phyloP scores from a whole-genome alignment of 2,797 vertebrate species.

The Aselliscus stoliczkanus region DNA sequence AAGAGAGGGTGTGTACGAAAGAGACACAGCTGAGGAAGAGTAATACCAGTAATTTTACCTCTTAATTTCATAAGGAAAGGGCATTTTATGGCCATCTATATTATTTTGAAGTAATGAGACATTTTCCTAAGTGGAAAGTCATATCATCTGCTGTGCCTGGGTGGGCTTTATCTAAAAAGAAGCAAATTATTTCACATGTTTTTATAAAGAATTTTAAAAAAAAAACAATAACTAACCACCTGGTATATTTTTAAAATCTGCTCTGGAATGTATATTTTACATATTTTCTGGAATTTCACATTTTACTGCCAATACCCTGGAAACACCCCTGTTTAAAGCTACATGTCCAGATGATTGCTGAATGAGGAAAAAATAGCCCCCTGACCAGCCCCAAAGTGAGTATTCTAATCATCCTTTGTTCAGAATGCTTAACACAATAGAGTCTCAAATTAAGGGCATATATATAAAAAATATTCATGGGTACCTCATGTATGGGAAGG shows the following conservation, averaged over 20 bases:
- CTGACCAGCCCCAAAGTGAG: neutral
- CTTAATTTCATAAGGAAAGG: slow-evolving; percentile 55
- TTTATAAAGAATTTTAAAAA: slow-evolving; percentile 54
- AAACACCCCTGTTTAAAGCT: neutral
- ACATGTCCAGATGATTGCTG: neutral
- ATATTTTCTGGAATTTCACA: slow-evolving; percentile 59
- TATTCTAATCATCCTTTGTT: neutral
- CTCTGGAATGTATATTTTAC: slow-evolving; percentile 50
- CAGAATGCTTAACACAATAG: neutral
- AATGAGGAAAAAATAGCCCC: neutral
- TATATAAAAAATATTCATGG: slow-evolving; percentile 9
- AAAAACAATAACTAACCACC: slow-evolving; percentile 57
- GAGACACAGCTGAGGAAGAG: neutral
- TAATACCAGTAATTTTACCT: slow-evolving; percentile 47
- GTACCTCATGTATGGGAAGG: neutral
- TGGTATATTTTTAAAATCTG: slow-evolving; percentile 38
- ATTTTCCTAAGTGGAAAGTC: slow-evolving; percentile 51
- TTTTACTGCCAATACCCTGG: slow-evolving; percentile 52
- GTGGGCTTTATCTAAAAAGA: slow-evolving; percentile 24
- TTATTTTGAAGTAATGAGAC: slow-evolving; percentile 68
- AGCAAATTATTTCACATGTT: slow-evolving; percentile 63
- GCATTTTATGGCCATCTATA: slow-evolving; percentile 60
- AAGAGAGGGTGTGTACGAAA: neutral
- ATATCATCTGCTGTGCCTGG: slow-evolving; percentile 18
- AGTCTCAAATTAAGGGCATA: neutral